Conservation (phyloP, 1,140 invertebrate species). For the Aphidius gifuensis region DNA sequence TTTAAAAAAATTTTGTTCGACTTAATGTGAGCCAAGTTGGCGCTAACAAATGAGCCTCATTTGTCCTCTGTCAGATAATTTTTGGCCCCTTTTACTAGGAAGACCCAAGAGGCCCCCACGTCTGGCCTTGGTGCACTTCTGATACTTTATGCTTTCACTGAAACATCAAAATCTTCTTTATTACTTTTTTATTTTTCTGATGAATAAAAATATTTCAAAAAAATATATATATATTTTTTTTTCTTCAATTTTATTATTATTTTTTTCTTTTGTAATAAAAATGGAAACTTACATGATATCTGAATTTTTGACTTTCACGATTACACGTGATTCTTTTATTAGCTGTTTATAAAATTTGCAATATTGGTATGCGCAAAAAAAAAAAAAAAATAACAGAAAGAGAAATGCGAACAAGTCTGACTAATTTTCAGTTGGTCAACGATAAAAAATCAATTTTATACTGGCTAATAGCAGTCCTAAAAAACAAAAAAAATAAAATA, state of each 20-base stretch:
- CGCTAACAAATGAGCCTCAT: constrained; percentile 43
- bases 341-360: too few species aligned
- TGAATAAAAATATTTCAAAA: too few species aligned
- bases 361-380: constrained; percentile 13
- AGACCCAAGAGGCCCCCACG: constrained; percentile 19
- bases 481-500: background rate
- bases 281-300: background rate
- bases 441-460: constrained; percentile 52
- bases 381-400: background rate
- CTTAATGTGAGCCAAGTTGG: constrained; percentile 25
- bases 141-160: background rate
- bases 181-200: background rate
- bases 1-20: background rate
- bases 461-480: constrained; percentile 24
- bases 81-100: constrained; percentile 31
- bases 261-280: background rate
- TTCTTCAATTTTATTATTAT: too few species aligned
- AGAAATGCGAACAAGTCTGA: constrained; percentile 32
- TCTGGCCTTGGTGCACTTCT: constrained; percentile 29
- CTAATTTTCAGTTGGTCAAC: constrained; percentile 41
- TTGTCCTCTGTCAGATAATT: constrained; percentile 40
- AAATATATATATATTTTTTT: too few species aligned
- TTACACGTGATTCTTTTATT: too few species aligned
- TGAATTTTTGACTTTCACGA: too few species aligned
- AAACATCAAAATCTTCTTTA: background rate